Base-by-base conservation (phyloP, 2,797 vertebrate species). In the Gymnothorax javanicus region DNA sequence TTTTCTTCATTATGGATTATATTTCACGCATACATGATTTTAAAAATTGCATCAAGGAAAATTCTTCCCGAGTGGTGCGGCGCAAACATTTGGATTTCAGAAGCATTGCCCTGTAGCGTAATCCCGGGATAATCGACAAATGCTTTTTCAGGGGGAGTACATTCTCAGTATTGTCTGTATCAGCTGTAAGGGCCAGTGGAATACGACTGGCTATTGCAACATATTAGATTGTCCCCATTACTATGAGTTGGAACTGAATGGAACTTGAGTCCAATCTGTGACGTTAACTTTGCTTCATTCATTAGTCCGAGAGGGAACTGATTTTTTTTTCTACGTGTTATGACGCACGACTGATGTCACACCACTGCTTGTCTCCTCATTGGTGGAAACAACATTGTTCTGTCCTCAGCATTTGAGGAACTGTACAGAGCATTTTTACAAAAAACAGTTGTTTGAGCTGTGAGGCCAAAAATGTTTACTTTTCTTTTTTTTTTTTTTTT, bases 401-500 rank as follows among this genome's bases (percentile, higher is more conserved):
- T 43, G 33, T 43, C 33, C 33, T 43, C 33, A 43, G 33, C 33
- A 43, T 43, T 43, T 1, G 23, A 67, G 60, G 60, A 67, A 67
- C 64, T 67, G 64, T n/a, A n/a, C 6, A 7, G 23, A 67, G 23
- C 23, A 67, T 43, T 43, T 43, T 43, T 43, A 43, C 33, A 7
- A n/a, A 2, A n/a, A 59, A 9, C 58, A 0, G 17, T 20, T 67
- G 8, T 13, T 75, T 12, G 11, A 50, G 27, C 15, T 27, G 17
- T 56, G 8, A 25, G 50, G 7, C 17, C 81, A 83, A 11, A 86
- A 15, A 25, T 20, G 11, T 52, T 83, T 27, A 33, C 59, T 0
- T 84, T 0, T 86, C 85, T 9, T 77, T 88, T 2, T 20, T 54
- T 8, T 81, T 8, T 81, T 90, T 88, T 92, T 64, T 64, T 64